Conservation (phyloP, 2,113 vertebrate genomes). For the Grammomys dolichurus region DNA sequence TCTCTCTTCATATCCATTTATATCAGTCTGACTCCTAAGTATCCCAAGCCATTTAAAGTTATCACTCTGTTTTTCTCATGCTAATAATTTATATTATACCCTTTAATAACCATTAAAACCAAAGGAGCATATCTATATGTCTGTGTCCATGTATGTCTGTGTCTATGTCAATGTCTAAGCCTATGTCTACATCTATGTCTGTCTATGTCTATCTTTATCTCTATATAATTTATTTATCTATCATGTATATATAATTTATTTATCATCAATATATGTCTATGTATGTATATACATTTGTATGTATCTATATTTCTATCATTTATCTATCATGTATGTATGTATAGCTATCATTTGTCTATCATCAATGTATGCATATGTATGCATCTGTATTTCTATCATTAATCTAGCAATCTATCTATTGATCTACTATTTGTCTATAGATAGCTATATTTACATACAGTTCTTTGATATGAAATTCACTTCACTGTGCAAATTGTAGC, state of each 20-base stretch:
- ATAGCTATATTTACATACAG: not conserved
- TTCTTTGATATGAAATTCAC: not conserved
- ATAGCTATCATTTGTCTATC: not conserved
- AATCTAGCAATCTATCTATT: not conserved
- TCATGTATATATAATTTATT: not conserved
- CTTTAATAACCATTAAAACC: conserved; percentile 2
- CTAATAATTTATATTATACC: not conserved
- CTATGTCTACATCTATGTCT: too few relatives aligned
- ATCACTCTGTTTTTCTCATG: not conserved
- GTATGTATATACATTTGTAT: not conserved
- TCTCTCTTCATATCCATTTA: not conserved
- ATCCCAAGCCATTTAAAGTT: not conserved
- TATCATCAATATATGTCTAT: not conserved
- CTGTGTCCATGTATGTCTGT: not conserved
- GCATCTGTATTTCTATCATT: not conserved
- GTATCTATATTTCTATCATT: not conserved
- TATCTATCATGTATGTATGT: not conserved
- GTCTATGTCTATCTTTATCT: not conserved
- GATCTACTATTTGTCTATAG: not conserved
- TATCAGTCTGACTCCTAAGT: not conserved
- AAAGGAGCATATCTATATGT: not conserved
- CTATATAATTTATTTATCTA: not conserved
- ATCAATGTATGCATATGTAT: not conserved
- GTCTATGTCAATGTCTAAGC: too few relatives aligned
- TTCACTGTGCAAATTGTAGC: not conserved